Evolutionary conservation across 2,888 invertebrate species (phyloP).

Genomic region (Neoascia interrupta): DNA sequence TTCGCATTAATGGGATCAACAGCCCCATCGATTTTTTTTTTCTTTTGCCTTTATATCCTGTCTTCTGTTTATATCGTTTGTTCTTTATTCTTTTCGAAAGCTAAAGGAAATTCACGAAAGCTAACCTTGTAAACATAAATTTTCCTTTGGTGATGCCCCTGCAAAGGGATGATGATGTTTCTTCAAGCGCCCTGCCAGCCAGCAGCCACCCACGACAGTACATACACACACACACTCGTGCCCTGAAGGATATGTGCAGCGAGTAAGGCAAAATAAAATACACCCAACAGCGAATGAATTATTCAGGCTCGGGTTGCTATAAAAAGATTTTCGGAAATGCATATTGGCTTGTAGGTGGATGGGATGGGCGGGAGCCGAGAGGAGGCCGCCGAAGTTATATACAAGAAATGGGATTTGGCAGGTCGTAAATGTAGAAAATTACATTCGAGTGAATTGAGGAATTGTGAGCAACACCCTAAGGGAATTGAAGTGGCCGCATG

Average conservation of each 20-base stretch:
- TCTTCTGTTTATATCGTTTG: slow-evolving; percentile 8
- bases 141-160: slow-evolving; percentile 14
- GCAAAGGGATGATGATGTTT: slow-evolving; percentile 21
- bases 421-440: slow-evolving; percentile 49
- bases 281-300: slow-evolving; percentile 48
- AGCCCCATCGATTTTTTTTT: slow-evolving; percentile 45
- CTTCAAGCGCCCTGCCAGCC: too few species aligned
- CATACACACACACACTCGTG: background rate
- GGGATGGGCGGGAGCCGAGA: background rate
- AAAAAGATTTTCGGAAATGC: slow-evolving; percentile 56
- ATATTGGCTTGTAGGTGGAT: slow-evolving; percentile 17
- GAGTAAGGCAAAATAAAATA: too few species aligned
- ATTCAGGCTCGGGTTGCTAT: slow-evolving; percentile 53
- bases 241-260: too few species aligned
- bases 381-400: too few species aligned
- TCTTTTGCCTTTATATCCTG: background rate
- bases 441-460: slow-evolving; percentile 40
- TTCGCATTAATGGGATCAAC: slow-evolving; percentile 57
- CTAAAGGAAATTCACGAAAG: slow-evolving; percentile 16
- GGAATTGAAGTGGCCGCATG: slow-evolving; percentile 12
- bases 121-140: slow-evolving; percentile 59
- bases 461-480: slow-evolving; percentile 28
- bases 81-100: slow-evolving; percentile 1
- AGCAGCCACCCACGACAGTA: background rate
- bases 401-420: slow-evolving; percentile 45